Evolutionary conservation across 2,888 invertebrate species (phyloP), one percentile per base, ranked within the genome.

Genomic region (Morpho helenor): DNA sequence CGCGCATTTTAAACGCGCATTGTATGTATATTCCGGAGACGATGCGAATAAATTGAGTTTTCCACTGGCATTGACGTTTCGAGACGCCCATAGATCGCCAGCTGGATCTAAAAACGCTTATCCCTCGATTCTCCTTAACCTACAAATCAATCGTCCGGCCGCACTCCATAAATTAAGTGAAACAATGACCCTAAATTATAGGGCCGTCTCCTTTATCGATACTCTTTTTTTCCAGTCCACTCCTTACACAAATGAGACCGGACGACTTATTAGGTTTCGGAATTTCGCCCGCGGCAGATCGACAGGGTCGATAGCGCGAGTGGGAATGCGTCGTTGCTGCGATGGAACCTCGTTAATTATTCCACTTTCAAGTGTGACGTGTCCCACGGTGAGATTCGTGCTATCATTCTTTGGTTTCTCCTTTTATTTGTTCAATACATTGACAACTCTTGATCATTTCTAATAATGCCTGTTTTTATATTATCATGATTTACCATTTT

Each of bases 111-210:
- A 79, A 77, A 76, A 72, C 73, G 78, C 82, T 84, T 80, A 82
- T 78, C 82, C 80, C 78, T 48, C 69, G 52, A 77, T 77, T 77
- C 79, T 77, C 72, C 76, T 76, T 75, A 83, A 80, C 84, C 87
- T 84, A 87, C 87, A 87, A 87, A 88, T 89, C 89, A 89, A 87
- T 88, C 88, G 84, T 72, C 72, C 79, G 70, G 79, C 81, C 86
- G 82, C 87, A 88, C 87, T 85, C 88, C 85, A 88, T 89, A 89
- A 89, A 90, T 90, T 89, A 88, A 84, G 80, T 70, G 84, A 82
- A 88, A 87, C 88, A 87, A 88, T 88, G 89, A 88, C 88, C 87
- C 86, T 88, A 88, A 88, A 87, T 88, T 88, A 86, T 89, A 82
- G 84, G 82, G 75, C 83, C 84, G 84, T 83, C 84, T 82, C 76